phyloP scores from a whole-genome alignment of 2,888 invertebrate genomes.

The Sphinx pinastri region DNA sequence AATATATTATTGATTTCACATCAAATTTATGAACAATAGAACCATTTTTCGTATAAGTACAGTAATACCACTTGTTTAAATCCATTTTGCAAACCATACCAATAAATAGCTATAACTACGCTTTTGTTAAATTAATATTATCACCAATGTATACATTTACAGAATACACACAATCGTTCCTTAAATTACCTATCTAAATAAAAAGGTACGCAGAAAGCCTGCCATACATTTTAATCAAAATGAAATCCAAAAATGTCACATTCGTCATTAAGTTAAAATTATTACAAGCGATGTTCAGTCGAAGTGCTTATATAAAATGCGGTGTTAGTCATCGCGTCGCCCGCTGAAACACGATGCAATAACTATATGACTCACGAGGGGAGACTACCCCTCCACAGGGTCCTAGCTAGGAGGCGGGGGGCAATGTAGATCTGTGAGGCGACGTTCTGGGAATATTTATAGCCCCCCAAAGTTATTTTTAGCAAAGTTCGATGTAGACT shows the following conservation, averaged over 20 bases:
- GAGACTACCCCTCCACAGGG: conserved; percentile 8
- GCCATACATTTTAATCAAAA: not conserved
- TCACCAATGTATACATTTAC: too few species aligned
- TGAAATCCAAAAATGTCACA: conserved; percentile 4
- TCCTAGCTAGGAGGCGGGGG: not conserved
- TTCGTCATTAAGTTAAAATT: conserved; percentile 16
- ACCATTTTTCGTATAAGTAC: too few species aligned
- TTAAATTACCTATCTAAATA: not conserved
- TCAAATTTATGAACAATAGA: too few species aligned
- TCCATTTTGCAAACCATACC: too few species aligned
- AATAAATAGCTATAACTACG: too few species aligned
- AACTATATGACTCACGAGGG: conserved; percentile 21
- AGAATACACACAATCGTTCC: too few species aligned
- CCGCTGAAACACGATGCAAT: conserved; percentile 19
- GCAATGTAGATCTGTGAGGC: not conserved
- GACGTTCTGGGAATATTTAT: not conserved
- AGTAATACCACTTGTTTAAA: too few species aligned
- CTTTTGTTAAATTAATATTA: too few species aligned
- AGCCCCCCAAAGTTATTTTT: not conserved
- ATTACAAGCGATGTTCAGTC: conserved; percentile 7
- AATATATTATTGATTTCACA: too few species aligned
- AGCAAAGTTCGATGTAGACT: too few species aligned
- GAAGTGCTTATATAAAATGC: conserved; percentile 10
- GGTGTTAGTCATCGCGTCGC: conserved; percentile 10
- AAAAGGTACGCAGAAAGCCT: not conserved